Evolutionary conservation across 1,140 invertebrate species (phyloP), one percentile per base, ranked within the genome.

Genomic region (Centruroides vittatus): DNA sequence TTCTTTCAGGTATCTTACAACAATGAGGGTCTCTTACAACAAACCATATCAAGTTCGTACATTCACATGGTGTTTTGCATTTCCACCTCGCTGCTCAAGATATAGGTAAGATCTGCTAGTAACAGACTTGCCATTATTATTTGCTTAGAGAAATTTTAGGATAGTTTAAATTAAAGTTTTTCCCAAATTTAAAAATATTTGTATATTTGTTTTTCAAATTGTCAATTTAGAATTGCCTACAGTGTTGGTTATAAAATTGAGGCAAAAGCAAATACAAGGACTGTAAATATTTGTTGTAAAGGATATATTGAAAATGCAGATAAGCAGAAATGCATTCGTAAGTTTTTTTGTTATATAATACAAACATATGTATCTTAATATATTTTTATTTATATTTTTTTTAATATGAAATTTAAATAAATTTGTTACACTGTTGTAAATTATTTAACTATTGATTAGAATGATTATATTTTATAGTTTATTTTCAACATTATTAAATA

Each of bases 21-120:
- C 82, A 34, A 83, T 89, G 8, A 79, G 78, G 65, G 81, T 88
- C 47, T 82, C 86, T 1, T 86, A 87, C 71, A 75, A 84, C 68
- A 83, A 88, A 71, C 85, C 88, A 1, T 88, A 86, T 67, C 85
- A 89, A 74, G 81, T 86, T 49, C 80, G 86, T 54, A 84, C 84
- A 60, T 85, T 84, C 65, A 81, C 80, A 0, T 92, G 86, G 83
- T 93, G 90, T 75, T 77, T 89, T 7, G 86, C 81, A 68, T 78
- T 92, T 47, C 89, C 89, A 46, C 86, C 87, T 11, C 78, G 84
- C 70, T 94, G 91, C 74, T 88, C 88, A 48, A 87, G 84, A 70
- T 93, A 91, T 72, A 85, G 81, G 64, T 67, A 60, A 13, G 49
- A 58, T 49, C 0, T 34, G 4, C 12, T 46, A 35, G 5, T 3